Evolutionary conservation across 2,888 invertebrate genomes (phyloP).

Genomic region (Catocala nupta): DNA sequence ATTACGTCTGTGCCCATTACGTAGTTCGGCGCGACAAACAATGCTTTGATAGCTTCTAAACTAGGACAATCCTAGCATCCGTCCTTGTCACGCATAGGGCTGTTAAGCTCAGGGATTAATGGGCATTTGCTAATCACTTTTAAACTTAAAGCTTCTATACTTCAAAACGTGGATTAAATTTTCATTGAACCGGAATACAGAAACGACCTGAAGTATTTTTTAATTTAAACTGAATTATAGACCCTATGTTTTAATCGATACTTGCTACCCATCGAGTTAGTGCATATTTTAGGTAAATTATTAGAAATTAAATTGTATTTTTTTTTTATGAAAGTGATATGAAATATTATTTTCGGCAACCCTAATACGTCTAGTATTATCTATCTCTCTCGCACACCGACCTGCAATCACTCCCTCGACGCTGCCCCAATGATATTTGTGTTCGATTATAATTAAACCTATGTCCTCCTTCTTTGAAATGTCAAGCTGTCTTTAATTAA

Average conservation of each 20-base stretch:
- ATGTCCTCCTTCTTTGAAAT: conserved; percentile 86
- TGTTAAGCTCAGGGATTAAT: conserved; percentile 51
- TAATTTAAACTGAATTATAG: background rate
- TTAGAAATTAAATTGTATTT: background rate
- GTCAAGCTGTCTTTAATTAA: conserved; percentile 86
- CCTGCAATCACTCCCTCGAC: conserved; percentile 74
- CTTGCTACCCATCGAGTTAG: no score
- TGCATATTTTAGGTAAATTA: no score
- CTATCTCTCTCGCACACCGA: conserved; percentile 58
- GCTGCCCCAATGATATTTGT: conserved; percentile 87
- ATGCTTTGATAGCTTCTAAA: conserved; percentile 78
- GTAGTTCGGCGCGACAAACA: conserved; percentile 72
- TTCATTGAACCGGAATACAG: conserved; percentile 2
- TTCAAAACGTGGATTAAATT: conserved; percentile 11
- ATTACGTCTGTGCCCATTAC: conserved; percentile 66
- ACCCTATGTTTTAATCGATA: no score
- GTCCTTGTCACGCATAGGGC: conserved; percentile 72
- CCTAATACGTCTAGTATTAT: conserved; percentile 38
- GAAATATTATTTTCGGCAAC: conserved; percentile 12
- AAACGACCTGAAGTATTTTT: background rate
- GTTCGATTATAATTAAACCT: conserved; percentile 72
- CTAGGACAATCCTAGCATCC: conserved; percentile 78
- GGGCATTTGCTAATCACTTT: conserved; percentile 33
- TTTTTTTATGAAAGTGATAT: conserved; percentile 2
- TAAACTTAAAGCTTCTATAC: conserved; percentile 25